Evolutionary conservation across 2,888 invertebrate genomes (phyloP), one percentile per base, ranked within the genome.

Genomic region (Drosophila paracracens): DNA sequence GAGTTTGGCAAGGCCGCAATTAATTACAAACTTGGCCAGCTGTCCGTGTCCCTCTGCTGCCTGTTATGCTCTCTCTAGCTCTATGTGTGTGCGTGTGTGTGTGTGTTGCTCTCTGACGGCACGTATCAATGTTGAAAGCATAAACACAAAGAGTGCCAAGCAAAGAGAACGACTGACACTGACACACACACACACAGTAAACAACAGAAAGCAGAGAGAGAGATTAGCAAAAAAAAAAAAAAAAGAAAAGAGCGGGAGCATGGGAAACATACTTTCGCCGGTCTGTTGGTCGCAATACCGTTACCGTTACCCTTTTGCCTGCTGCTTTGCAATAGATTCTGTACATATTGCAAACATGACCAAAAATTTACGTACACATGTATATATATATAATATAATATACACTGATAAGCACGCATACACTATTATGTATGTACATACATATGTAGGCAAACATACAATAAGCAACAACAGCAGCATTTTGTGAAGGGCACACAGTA

Each of bases 21-120:
- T 85, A 89, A 89, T 89, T 80, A 85, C 89, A 84, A 89, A 84
- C 89, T 87, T 83, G 77, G 85, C 75, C 84, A 87, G 84, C 74
- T 87, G 76, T 71, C 84, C 71, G 67, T 79, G 79, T 76, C 65
- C 72, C 87, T 60, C 74, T 70, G 67, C 61, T 65, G 69, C 56
- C 31, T 18, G 27, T 56, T n/a, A 13, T 61, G 65, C 33, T 31
- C 10, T 46, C 21, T 25, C 35, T 35, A 7, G 33, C 43, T 40
- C 21, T 25, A 2, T 53, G 21, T 70, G 48, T 66, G 25, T 62
- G 52, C 64, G 18, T 25, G 1, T 53, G 21, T 70, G 48, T 66
- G 25, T 62, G 52, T 66, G 18, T 43, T 36, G 73, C 54, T 74
- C 54, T 77, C 61, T 79, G 79, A 82, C 79, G 87, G 88, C 88